These are phyloP conservation scores for Empidonax traillii DNA, from an alignment of 2,113 vertebrate species.

Conservation along the genomic window DNA sequence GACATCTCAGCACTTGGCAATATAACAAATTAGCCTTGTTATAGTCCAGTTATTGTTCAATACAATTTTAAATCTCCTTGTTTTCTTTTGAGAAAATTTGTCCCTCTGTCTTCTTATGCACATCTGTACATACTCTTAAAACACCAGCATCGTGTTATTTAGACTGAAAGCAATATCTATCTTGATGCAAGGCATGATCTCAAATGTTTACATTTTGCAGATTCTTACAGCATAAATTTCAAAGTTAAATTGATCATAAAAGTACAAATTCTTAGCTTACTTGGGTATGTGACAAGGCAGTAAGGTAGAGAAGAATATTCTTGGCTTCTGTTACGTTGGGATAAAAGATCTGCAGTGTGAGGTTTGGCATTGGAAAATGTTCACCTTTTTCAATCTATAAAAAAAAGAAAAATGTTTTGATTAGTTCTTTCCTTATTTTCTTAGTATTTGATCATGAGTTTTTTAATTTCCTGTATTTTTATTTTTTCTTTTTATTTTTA, in stretches of 20 bases:
- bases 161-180: neutral
- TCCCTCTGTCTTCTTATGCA: neutral
- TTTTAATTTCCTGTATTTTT: neutral
- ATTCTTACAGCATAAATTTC: neutral
- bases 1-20: neutral
- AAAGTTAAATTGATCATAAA: neutral
- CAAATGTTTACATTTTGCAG: neutral
- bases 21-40: neutral
- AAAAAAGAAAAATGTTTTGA: neutral
- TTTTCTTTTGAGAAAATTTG: neutral
- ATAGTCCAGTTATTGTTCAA: neutral
- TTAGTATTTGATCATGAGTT: neutral
- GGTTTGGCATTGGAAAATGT: slow-evolving; percentile 75
- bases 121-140: neutral
- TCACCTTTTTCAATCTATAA: slow-evolving; percentile 82
- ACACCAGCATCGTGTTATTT: neutral
- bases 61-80: neutral
- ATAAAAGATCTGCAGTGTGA: slow-evolving; percentile 81
- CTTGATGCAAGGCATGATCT: neutral
- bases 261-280: slow-evolving; percentile 66
- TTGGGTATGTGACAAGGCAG: slow-evolving; percentile 67
- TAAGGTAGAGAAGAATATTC: slow-evolving; percentile 86
- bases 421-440: neutral
- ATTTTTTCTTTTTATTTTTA: neutral
- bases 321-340: slow-evolving; percentile 76